Conservation (phyloP, 2,888 invertebrate species). For the Tryphoninae sp. region DNA sequence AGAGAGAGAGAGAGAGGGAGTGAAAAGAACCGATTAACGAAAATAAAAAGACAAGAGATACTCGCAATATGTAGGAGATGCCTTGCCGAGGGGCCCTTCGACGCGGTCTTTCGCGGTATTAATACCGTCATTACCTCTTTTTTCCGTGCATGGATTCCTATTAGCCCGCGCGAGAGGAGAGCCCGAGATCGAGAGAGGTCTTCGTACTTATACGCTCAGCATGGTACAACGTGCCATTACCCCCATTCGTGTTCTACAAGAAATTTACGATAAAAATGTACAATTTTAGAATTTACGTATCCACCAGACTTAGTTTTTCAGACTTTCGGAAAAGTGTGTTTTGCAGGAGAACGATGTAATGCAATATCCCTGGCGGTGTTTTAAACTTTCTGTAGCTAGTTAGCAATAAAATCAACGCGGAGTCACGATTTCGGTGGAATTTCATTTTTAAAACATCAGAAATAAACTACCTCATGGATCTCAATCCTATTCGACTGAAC, state of each 20-base stretch:
- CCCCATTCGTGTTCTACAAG: slow-evolving; percentile 67
- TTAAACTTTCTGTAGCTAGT: too few relatives aligned
- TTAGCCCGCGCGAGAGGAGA: slow-evolving; percentile 60
- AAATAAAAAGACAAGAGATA: slow-evolving; percentile 42
- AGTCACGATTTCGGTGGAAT: too few relatives aligned
- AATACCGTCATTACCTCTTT: slow-evolving; percentile 71
- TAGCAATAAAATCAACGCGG: too few relatives aligned
- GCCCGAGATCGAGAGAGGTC: slow-evolving; percentile 55
- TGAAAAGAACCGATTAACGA: slow-evolving; percentile 28
- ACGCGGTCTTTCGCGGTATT: slow-evolving; percentile 59
- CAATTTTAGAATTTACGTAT: too few relatives aligned
- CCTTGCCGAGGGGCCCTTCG: slow-evolving; percentile 30
- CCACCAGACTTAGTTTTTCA: too few relatives aligned
- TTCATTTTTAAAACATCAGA: too few relatives aligned
- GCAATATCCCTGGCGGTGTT: too few relatives aligned
- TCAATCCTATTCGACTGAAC: too few relatives aligned
- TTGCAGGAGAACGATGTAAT: too few relatives aligned
- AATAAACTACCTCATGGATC: too few relatives aligned
- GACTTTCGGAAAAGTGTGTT: too few relatives aligned
- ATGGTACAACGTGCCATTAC: slow-evolving; percentile 69
- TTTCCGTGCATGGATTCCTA: slow-evolving; percentile 66
- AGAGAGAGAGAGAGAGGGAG: slow-evolving; percentile 14
- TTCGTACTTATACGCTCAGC: slow-evolving; percentile 49
- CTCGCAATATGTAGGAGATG: slow-evolving; percentile 26
- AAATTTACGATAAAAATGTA: too few relatives aligned